Evolutionary conservation across 53 echinoderm and acorn worm genomes (phyloP).

Genomic region (Actinopyga echinites): DNA sequence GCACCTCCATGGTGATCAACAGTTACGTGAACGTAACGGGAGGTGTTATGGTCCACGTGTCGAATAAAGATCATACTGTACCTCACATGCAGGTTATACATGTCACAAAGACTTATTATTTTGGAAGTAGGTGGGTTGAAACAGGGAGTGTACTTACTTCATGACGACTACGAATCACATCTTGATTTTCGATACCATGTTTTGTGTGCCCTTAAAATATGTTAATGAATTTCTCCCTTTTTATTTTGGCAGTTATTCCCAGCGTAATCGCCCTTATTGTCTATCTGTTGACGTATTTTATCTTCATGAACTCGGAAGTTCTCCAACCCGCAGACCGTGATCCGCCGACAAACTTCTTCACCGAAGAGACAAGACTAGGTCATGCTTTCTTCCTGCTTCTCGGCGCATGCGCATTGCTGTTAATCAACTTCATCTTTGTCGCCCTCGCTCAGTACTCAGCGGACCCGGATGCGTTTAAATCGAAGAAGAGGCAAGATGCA

Average conservation of each 20-base stretch:
- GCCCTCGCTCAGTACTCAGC: constrained; percentile 68
- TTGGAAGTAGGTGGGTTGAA: too few relatives aligned
- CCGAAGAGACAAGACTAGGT: constrained; percentile 52
- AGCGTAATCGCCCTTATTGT: constrained; percentile 57
- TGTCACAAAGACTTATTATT: too few relatives aligned
- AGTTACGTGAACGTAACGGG: too few relatives aligned
- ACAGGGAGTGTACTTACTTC: too few relatives aligned
- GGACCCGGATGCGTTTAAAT: constrained; percentile 68
- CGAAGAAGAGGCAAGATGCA: constrained; percentile 29
- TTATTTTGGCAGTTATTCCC: constrained; percentile 52
- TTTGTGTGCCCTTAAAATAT: too few relatives aligned
- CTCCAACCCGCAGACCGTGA: constrained; percentile 54
- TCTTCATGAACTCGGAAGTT: constrained; percentile 59
- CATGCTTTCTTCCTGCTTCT: constrained; percentile 80
- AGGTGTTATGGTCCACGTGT: too few relatives aligned
- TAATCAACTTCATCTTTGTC: constrained; percentile 70
- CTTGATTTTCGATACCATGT: too few relatives aligned
- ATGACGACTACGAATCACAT: too few relatives aligned
- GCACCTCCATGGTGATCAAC: too few relatives aligned
- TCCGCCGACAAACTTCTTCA: constrained; percentile 65
- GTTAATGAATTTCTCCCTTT: background rate
- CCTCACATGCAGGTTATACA: too few relatives aligned
- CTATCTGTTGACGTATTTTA: constrained; percentile 67
- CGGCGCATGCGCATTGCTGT: constrained; percentile 62
- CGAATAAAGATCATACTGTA: too few relatives aligned